Percentiles rank a stretch among this genome's conserved stretches.
phyloP scores from a whole-genome alignment of 2,797 vertebrate species.

The Macropodus opercularis region DNA sequence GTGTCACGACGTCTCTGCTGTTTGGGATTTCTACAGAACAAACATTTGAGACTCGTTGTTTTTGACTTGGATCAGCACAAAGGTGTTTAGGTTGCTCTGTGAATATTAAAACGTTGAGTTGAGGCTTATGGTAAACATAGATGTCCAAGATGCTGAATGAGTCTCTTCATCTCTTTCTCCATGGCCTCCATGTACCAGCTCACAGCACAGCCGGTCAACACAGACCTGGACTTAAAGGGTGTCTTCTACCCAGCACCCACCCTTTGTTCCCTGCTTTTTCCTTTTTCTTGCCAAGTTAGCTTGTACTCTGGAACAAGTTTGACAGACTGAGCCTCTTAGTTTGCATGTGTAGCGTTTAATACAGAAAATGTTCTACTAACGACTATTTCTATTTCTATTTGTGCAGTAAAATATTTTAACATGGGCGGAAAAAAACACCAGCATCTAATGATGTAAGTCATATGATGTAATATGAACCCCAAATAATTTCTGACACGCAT shows the following conservation, averaged over 20 bases:
- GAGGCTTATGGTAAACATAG: constrained; percentile 27
- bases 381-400: neutral
- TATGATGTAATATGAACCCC: neutral
- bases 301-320: constrained; percentile 33
- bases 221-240: constrained; percentile 5
- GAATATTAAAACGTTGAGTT: constrained; percentile 32
- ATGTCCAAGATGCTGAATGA: constrained; percentile 14
- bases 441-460: neutral
- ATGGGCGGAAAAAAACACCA: neutral
- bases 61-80: constrained; percentile 21
- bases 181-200: constrained; percentile 15
- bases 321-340: constrained; percentile 56
- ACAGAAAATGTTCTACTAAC: constrained; percentile 4
- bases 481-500: no score
- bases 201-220: neutral
- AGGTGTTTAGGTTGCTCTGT: constrained; percentile 15
- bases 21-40: constrained; percentile 2
- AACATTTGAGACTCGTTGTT: constrained; percentile 3
- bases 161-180: constrained; percentile 8
- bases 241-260: constrained; percentile 11
- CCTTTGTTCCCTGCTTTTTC: constrained; percentile 37
- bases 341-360: constrained; percentile 25
- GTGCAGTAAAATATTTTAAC: neutral
- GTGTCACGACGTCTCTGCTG: constrained; percentile 3
- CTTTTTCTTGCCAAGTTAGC: constrained; percentile 35